Base-by-base conservation (phyloP, 2,888 invertebrate genomes). In the Resseliella maxima region DNA sequence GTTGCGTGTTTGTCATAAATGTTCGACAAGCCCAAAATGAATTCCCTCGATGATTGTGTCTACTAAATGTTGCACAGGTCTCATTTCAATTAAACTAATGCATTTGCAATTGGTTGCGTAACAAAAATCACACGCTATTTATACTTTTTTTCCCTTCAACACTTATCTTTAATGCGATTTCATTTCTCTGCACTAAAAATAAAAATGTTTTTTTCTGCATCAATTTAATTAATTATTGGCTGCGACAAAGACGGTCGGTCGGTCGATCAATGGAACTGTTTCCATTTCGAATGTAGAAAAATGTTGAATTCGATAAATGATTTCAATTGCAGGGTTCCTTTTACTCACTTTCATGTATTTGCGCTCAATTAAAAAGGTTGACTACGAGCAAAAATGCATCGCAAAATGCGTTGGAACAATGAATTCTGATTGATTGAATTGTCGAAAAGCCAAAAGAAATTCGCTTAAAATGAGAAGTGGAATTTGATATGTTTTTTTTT, bases 41-140 rank as follows among this genome's bases (percentile, higher is more conserved):
- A 8, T 18, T 50, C 59, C 59, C 59, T 59, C 27, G 83, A 38
- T 31, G 15, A 38, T 8, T n/a, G 83, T 38, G 10, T n/a, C 10
- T 59, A 24, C 24, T 1, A 64, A 24, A 72, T 72, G 24, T 38
- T 24, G 83, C 24, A 36, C 81, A n/a, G 38, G 24, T 24, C 38
- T 83, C 38, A 38, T 38, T 54, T 83, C 38, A 83, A 83, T 83
- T 83, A 83, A 83, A 83, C 83, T 83, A 36, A 83, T 83, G 83
- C 38, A 83, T 83, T 83, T 83, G 83, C 38, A 83, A n/a, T n/a
- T 83, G 41, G 83, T 83, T 83, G 12, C 83, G 38, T 83, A 38
- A 83, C 24, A 38, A 72, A 8, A 59, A 59, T 81, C 36, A 36
- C 2, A 35, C 12, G 18, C 31, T 27, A 8, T 10, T 3, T 64